Conservation (phyloP, 1,140 invertebrate genomes). For the Eufriesea mexicana region DNA sequence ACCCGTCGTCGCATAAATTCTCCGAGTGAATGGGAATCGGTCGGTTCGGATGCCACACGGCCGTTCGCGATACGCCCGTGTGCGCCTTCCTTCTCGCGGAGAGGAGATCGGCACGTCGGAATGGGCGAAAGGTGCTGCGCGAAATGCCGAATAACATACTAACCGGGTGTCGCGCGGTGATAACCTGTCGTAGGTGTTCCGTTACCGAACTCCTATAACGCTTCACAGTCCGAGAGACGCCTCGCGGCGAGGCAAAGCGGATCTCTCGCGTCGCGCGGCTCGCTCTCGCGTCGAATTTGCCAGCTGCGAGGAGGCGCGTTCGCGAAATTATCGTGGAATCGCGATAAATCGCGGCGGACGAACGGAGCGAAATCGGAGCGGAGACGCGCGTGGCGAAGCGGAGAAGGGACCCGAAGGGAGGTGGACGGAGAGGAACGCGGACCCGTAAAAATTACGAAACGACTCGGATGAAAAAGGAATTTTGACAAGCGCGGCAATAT, state of each 20-base stretch:
- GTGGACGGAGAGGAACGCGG: too few species aligned
- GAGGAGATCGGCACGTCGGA: slow-evolving; percentile 57
- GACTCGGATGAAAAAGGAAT: slow-evolving; percentile 5
- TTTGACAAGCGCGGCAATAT: slow-evolving; percentile 31
- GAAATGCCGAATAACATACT: slow-evolving; percentile 69
- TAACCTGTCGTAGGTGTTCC: slow-evolving; percentile 58
- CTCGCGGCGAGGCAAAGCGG: background rate
- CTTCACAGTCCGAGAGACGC: too few species aligned
- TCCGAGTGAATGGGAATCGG: slow-evolving; percentile 72
- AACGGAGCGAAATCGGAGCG: too few species aligned
- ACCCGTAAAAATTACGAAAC: slow-evolving; percentile 2
- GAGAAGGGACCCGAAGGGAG: too few species aligned
- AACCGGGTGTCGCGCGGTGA: slow-evolving; percentile 62
- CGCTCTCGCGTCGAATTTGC: too few species aligned
- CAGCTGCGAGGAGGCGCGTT: too few species aligned
- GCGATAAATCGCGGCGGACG: too few species aligned
- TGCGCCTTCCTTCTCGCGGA: slow-evolving; percentile 10
- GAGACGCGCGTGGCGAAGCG: background rate
- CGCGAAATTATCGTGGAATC: too few species aligned
- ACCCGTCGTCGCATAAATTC: slow-evolving; percentile 75
- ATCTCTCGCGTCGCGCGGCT: too few species aligned
- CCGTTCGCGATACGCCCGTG: slow-evolving; percentile 55
- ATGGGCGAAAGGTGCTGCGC: slow-evolving; percentile 69
- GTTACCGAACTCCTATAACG: slow-evolving; percentile 22
- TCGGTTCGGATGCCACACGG: slow-evolving; percentile 70